Conservation (phyloP, 2,888 invertebrate species). For the Nudaria mundana region DNA sequence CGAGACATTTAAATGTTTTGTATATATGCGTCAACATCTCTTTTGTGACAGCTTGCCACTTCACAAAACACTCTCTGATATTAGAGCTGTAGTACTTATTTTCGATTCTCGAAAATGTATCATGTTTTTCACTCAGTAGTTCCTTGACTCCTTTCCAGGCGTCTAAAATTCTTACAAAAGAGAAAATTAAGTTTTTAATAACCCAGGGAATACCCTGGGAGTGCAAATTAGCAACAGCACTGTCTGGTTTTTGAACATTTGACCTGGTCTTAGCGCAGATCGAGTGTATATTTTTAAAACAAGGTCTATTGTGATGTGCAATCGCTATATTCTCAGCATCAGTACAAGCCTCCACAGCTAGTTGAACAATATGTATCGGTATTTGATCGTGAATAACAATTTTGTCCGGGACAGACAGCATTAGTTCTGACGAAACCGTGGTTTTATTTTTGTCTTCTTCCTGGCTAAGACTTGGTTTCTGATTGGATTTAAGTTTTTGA, state of each 20-base stretch:
- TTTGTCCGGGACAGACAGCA: constrained; percentile 69
- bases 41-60: constrained; percentile 83
- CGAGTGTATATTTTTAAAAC: constrained; percentile 88
- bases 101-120: constrained; percentile 82
- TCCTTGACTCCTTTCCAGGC: constrained; percentile 88
- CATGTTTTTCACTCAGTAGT: constrained; percentile 82
- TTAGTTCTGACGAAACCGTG: constrained; percentile 56
- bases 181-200: constrained; percentile 88
- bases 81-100: constrained; percentile 81
- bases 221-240: constrained; percentile 86
- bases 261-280: constrained; percentile 86
- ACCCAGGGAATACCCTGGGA: constrained; percentile 89
- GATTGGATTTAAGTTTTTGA: constrained; percentile 55
- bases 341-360: constrained; percentile 84
- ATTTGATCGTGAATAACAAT: constrained; percentile 75
- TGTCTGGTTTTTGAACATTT: constrained; percentile 86
- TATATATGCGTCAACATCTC: constrained; percentile 81
- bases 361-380: constrained; percentile 79
- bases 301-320: constrained; percentile 85
- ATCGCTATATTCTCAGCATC: constrained; percentile 86
- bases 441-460: constrained; percentile 67
- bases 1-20: constrained; percentile 82
- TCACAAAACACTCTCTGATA: constrained; percentile 80
- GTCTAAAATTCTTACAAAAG: constrained; percentile 86
- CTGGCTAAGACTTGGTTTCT: constrained; percentile 46